phyloP scores from a whole-genome alignment of 2,113 vertebrate genomes.

The Corapipo altera region DNA sequence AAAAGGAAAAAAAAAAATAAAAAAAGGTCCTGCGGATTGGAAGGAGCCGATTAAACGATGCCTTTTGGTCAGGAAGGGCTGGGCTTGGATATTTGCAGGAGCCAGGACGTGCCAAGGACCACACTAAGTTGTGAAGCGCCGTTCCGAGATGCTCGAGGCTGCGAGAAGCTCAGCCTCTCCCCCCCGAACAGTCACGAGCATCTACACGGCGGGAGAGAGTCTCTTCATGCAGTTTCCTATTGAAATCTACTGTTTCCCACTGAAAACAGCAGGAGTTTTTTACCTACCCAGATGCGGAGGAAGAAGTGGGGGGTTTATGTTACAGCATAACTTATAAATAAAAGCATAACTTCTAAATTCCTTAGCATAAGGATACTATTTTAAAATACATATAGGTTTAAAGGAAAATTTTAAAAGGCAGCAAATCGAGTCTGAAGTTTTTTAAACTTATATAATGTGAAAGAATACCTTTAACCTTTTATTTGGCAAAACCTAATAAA shows the following conservation, averaged over 20 bases:
- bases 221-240: not conserved
- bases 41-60: not conserved
- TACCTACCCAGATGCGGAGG: no score
- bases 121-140: fast-evolving
- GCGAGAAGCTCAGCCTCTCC: not conserved
- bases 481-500: not conserved
- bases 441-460: fast-evolving
- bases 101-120: not conserved
- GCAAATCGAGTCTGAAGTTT: not conserved
- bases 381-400: not conserved
- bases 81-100: not conserved
- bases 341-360: no score
- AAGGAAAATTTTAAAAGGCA: not conserved
- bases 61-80: not conserved
- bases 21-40: not conserved
- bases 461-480: not conserved
- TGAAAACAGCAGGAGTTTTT: not conserved
- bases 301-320: not conserved
- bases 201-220: fast-evolving
- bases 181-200: fast-evolving
- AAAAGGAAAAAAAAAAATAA: not conserved
- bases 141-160: not conserved
- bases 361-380: not conserved
- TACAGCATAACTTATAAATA: not conserved
- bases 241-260: no score